Conservation (phyloP, 2,797 vertebrate species). For the Tympanoctomys barrerae region DNA sequence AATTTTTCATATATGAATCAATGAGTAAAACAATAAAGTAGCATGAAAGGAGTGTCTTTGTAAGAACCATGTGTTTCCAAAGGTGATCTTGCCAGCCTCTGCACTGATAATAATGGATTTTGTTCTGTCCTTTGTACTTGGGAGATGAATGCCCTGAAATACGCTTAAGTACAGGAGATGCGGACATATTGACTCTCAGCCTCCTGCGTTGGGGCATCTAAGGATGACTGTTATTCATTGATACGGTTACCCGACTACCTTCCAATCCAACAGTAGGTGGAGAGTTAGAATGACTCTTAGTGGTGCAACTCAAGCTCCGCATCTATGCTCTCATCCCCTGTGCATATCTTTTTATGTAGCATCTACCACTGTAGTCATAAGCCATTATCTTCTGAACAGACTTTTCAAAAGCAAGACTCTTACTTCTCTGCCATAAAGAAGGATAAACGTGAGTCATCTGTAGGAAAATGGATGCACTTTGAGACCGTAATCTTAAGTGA, state of each 20-base stretch:
- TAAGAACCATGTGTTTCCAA: constrained; percentile 3
- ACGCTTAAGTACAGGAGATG: neutral
- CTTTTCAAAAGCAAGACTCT: constrained; percentile 36
- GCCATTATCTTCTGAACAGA: constrained; percentile 37
- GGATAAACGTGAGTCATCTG: neutral
- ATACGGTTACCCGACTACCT: neutral
- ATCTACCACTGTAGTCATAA: neutral
- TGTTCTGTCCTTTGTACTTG: neutral
- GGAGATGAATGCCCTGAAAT: neutral
- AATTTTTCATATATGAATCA: neutral
- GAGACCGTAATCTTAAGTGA: neutral
- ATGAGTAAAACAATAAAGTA: neutral
- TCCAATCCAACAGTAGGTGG: neutral
- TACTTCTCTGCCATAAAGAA: neutral
- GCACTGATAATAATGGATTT: neutral
- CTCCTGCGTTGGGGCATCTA: constrained; percentile 32
- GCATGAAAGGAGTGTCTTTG: neutral
- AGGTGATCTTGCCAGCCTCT: neutral
- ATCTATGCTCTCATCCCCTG: neutral
- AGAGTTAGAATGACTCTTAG: constrained; percentile 36
- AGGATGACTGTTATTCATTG: constrained; percentile 56
- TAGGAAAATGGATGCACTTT: neutral
- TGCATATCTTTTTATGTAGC: neutral
- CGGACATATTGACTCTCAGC: neutral
- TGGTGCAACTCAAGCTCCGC: neutral